Percentiles rank a stretch among this genome's conserved stretches.
phyloP scores from a whole-genome alignment of 2,888 invertebrate genomes.

The Andrena haemorrhoa region DNA sequence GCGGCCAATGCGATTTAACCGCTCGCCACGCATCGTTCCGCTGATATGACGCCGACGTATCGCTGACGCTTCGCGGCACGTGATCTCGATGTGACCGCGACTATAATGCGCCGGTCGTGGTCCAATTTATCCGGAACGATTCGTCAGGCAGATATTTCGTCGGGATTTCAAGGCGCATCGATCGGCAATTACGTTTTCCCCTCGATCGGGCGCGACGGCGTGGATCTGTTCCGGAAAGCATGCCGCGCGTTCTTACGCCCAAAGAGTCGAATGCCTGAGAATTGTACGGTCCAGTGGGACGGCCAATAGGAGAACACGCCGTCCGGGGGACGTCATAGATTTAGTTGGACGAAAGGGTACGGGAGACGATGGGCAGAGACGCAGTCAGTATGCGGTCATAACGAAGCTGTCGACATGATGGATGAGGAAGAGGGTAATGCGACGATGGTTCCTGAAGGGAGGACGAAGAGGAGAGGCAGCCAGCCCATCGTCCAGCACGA shows the following conservation, averaged over 20 bases:
- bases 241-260: background rate
- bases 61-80: slow-evolving; percentile 68
- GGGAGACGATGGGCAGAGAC: slow-evolving; percentile 70
- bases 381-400: slow-evolving; percentile 81
- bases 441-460: slow-evolving; percentile 74
- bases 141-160: slow-evolving; percentile 44
- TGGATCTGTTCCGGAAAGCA: background rate
- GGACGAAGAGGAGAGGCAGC: slow-evolving; percentile 72
- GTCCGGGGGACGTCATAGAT: slow-evolving; percentile 75
- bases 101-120: slow-evolving; percentile 54
- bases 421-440: slow-evolving; percentile 78
- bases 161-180: slow-evolving; percentile 47
- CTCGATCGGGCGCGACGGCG: background rate
- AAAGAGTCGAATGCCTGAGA: slow-evolving; percentile 42
- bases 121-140: slow-evolving; percentile 54
- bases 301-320: slow-evolving; percentile 44
- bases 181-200: slow-evolving; percentile 42
- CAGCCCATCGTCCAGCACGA: slow-evolving; percentile 75
- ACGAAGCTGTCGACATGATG: slow-evolving; percentile 83
- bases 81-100: slow-evolving; percentile 59
- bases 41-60: slow-evolving; percentile 66
- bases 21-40: slow-evolving; percentile 65
- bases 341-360: slow-evolving; percentile 76
- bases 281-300: slow-evolving; percentile 17
- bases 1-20: slow-evolving; percentile 68